These are phyloP conservation scores for Zoanthus gigantus DNA, from an alignment of 92 coral and sea anemone species.

Conservation along the genomic window DNA sequence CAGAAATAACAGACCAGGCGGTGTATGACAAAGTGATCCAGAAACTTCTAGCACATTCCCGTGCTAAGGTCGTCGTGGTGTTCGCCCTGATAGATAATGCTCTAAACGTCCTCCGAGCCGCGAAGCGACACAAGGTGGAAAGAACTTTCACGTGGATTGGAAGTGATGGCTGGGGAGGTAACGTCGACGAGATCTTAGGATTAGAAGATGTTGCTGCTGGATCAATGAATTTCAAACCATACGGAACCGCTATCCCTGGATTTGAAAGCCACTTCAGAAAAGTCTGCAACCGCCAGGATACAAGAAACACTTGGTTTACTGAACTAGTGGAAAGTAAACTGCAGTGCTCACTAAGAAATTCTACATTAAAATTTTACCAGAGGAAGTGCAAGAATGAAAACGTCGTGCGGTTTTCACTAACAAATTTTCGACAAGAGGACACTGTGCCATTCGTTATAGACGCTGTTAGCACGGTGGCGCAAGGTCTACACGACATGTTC, in stretches of 20 bases:
- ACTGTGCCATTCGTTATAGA: slow-evolving; percentile 54
- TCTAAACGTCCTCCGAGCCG: slow-evolving; percentile 42
- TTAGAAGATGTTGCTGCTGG: slow-evolving; percentile 30
- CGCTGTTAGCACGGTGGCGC: slow-evolving; percentile 56
- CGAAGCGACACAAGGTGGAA: slow-evolving; percentile 1
- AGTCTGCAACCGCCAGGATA: slow-evolving; percentile 2
- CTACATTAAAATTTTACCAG: not conserved
- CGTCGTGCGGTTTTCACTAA: not conserved
- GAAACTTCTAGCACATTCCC: slow-evolving; percentile 35
- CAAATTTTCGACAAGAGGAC: slow-evolving; percentile 21
- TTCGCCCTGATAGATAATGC: slow-evolving; percentile 45
- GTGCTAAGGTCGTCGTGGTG: slow-evolving; percentile 36
- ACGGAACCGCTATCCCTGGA: slow-evolving; percentile 26
- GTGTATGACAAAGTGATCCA: slow-evolving; percentile 27
- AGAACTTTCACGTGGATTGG: slow-evolving; percentile 32
- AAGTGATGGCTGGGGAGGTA: slow-evolving; percentile 49
- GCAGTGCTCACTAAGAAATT: slow-evolving; percentile 31
- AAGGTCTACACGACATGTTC: slow-evolving; percentile 40
- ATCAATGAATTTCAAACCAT: slow-evolving; percentile 36
- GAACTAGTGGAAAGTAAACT: slow-evolving; percentile 31
- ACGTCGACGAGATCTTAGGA: slow-evolving; percentile 28
- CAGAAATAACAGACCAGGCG: not conserved
- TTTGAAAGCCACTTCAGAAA: slow-evolving; percentile 15
- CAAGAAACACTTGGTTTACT: slow-evolving; percentile 29
- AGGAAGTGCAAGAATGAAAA: slow-evolving; percentile 2